Conservation (phyloP, 2,113 vertebrate genomes). For the Gallinago undulata region DNA sequence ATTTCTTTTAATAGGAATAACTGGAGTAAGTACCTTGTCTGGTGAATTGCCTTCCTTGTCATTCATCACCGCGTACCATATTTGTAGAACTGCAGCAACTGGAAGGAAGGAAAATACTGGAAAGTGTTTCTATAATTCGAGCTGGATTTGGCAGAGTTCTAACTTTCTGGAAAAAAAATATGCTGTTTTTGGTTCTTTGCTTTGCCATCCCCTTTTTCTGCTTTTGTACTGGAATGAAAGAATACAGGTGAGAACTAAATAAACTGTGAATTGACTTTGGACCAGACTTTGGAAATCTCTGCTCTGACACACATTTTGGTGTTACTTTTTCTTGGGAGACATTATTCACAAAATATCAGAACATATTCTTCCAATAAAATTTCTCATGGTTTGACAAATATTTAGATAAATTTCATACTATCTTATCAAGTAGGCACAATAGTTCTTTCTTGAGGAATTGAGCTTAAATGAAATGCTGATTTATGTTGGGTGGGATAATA, state of each 20-base stretch:
- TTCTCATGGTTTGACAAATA: not conserved
- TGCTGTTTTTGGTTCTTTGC: not conserved
- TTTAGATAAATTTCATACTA: conserved; percentile 5
- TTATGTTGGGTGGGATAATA: conserved; percentile 9
- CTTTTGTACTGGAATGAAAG: not conserved
- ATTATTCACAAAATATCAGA: not conserved
- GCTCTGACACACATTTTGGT: not conserved
- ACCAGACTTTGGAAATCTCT: not conserved
- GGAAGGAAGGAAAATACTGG: not conserved
- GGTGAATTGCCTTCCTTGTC: not conserved
- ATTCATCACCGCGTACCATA: not conserved
- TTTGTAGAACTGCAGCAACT: not conserved
- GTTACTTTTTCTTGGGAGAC: not conserved
- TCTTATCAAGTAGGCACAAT: not conserved
- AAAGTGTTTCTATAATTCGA: not conserved
- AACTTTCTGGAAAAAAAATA: not conserved
- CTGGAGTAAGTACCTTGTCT: not conserved
- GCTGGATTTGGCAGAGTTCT: not conserved
- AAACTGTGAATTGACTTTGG: not conserved
- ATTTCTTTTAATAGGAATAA: not conserved
- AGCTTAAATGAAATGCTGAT: not conserved
- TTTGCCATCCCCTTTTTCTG: not conserved
- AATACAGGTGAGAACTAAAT: not conserved
- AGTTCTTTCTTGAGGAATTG: not conserved
- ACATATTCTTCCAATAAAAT: not conserved